Evolutionary conservation across 2,797 vertebrate genomes (phyloP).

Genomic region (Poecilia velifera): DNA sequence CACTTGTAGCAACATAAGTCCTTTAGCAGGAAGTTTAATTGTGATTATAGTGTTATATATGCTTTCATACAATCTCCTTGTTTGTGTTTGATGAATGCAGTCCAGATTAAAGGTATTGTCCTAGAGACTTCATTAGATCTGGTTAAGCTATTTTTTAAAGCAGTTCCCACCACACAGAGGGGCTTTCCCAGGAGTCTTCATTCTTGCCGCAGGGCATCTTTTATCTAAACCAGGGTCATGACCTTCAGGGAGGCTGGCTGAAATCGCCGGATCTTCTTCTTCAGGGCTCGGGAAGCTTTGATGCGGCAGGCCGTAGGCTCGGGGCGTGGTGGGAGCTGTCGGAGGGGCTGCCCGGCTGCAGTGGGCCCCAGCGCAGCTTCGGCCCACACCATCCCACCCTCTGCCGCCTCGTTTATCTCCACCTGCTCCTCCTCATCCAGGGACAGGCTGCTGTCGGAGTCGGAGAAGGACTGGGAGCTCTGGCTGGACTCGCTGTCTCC

Average conservation of each 20-base stretch:
- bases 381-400: slow-evolving; percentile 82
- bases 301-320: slow-evolving; percentile 88
- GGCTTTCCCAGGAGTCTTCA: slow-evolving; percentile 33
- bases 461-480: slow-evolving; percentile 77
- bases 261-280: slow-evolving; percentile 94
- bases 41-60: slow-evolving; percentile 53
- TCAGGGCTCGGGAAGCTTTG: slow-evolving; percentile 94
- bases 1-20: slow-evolving; percentile 46
- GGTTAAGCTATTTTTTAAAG: slow-evolving; percentile 18
- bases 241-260: slow-evolving; percentile 92
- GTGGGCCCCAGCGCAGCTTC: slow-evolving; percentile 74
- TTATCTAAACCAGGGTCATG: slow-evolving; percentile 88
- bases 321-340: slow-evolving; percentile 72
- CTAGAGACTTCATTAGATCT: slow-evolving; percentile 28
- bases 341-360: slow-evolving; percentile 60
- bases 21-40: slow-evolving; percentile 52
- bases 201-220: slow-evolving; percentile 20
- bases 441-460: slow-evolving; percentile 79
- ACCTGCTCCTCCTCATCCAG: slow-evolving; percentile 76
- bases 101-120: slow-evolving; percentile 31
- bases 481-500: slow-evolving; percentile 91
- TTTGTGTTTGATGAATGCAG: slow-evolving; percentile 20
- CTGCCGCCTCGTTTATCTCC: slow-evolving; percentile 68
- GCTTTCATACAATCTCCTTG: slow-evolving; percentile 38
- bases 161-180: slow-evolving; percentile 31